Evolutionary conservation across 2,888 invertebrate species (phyloP), one percentile per base, ranked within the genome.

Genomic region (Bursaphelenchus okinawaensis): DNA sequence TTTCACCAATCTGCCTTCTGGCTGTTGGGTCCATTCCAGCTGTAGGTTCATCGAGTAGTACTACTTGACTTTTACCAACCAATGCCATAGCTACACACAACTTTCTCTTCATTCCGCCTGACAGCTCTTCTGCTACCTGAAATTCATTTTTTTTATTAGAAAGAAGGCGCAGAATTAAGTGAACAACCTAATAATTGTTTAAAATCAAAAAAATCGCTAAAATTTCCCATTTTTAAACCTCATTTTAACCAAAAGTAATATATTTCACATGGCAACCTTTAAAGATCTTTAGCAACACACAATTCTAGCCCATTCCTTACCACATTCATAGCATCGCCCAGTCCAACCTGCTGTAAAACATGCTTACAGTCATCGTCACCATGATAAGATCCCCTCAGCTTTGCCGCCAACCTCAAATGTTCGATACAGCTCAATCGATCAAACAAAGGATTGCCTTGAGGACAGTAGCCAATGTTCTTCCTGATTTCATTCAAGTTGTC

Each of bases 81-180:
- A 79, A 60, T 0, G 80, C 75, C 71, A 79, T 75, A 51, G 71
- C 76, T 12, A 79, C 76, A 31, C 76, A 79, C 27, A 79, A 65
- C 54, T 79, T 79, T 20, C 79, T 57, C 56, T 80, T 77, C 75
- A 79, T 79, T 40, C 79, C 79, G 9, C 79, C 79, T 8, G 77
- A 77, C 19, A 79, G 62, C 22, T 72, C 66, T 40, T 51, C 60
- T 12, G 72, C 60, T 23, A 67, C 23, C 72, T 71, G 20, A 65
- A 66, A 52, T 16, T 57, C 27, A 24, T 57, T 29, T 20, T 40
- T 40, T 12, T 16, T 6, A 40, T 40, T 40, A 40, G 3, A 40
- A 1, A 16, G n/a, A n/a, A 16, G 40, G n/a, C 6, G n/a, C n/a
- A 1, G n/a, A 12, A 29, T 29, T 16, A 40, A 40, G n/a, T 16